Evolutionary conservation across 2,113 vertebrate genomes (phyloP).

Genomic region (Cephalopholis sonnerati): DNA sequence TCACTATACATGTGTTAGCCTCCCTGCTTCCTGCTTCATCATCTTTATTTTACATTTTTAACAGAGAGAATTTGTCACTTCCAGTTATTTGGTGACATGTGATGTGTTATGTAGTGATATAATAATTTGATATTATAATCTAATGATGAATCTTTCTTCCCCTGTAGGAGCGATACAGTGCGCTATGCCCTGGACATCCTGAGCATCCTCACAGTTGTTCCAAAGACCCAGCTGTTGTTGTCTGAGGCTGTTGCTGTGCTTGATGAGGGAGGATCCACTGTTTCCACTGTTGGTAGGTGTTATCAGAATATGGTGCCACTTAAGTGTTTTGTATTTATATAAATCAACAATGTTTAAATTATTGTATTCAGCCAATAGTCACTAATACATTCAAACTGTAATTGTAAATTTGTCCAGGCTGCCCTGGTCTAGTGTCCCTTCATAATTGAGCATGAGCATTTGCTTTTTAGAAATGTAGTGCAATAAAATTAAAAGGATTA

Average conservation of each 20-base stretch:
- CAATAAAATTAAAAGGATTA: slow-evolving; percentile 20
- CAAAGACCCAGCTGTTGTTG: slow-evolving; percentile 96
- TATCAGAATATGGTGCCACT: not conserved
- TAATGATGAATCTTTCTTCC: slow-evolving; percentile 33
- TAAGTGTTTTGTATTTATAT: not conserved
- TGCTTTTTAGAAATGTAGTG: not conserved
- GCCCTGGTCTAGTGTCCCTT: not conserved
- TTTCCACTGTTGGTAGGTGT: slow-evolving; percentile 94
- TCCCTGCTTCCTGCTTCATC: not conserved
- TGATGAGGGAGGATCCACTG: slow-evolving; percentile 93
- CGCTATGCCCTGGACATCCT: slow-evolving; percentile 97
- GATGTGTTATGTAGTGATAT: not conserved
- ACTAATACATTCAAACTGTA: not conserved
- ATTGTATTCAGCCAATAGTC: not conserved
- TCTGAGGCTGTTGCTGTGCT: slow-evolving; percentile 95
- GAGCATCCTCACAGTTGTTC: slow-evolving; percentile 97
- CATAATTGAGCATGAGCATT: not conserved
- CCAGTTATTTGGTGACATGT: not conserved
- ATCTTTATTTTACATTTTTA: not conserved
- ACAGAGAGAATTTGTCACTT: not conserved
- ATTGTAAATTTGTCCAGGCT: not conserved
- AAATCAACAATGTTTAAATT: not conserved
- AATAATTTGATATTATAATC: not conserved
- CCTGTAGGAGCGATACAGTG: slow-evolving; percentile 94
- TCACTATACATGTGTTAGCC: too few relatives aligned